Percentiles rank a stretch among this genome's conserved stretches.
Conservation (phyloP, 1,140 invertebrate species). For the Cylas formicarius region DNA sequence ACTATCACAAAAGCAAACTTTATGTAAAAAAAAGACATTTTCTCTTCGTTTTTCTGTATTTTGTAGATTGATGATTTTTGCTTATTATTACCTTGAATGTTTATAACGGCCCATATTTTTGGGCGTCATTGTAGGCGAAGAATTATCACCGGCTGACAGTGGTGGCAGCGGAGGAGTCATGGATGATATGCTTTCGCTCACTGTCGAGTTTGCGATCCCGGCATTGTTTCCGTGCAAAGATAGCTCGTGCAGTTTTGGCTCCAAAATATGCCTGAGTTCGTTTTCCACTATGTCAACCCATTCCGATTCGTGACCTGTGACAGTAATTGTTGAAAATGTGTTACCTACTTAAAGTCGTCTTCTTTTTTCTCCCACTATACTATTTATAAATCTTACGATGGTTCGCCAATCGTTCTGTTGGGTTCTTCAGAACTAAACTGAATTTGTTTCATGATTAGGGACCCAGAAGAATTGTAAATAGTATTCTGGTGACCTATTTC, state of each 20-base stretch:
- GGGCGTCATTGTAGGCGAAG: slow-evolving; percentile 42
- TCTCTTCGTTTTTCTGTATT: too few species aligned
- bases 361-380: too few species aligned
- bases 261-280: slow-evolving; percentile 68
- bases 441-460: too few species aligned
- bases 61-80: too few species aligned
- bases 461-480: too few species aligned
- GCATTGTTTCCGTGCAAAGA: slow-evolving; percentile 44
- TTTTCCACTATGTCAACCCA: slow-evolving; percentile 79
- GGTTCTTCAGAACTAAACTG: too few species aligned
- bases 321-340: too few species aligned
- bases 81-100: slow-evolving; percentile 45
- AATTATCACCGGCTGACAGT: slow-evolving; percentile 54
- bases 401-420: too few species aligned
- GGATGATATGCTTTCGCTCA: slow-evolving; percentile 60
- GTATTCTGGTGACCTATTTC: not conserved
- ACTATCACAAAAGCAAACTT: too few species aligned
- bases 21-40: too few species aligned
- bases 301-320: slow-evolving; percentile 60
- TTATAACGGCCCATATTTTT: slow-evolving; percentile 44
- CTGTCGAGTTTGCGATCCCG: slow-evolving; percentile 46
- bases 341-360: too few species aligned
- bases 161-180: slow-evolving; percentile 71
- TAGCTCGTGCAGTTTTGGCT: slow-evolving; percentile 56
- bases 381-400: too few species aligned